phyloP scores from a whole-genome alignment of 2,888 invertebrate genomes.

The Petrolisthes manimaculis region DNA sequence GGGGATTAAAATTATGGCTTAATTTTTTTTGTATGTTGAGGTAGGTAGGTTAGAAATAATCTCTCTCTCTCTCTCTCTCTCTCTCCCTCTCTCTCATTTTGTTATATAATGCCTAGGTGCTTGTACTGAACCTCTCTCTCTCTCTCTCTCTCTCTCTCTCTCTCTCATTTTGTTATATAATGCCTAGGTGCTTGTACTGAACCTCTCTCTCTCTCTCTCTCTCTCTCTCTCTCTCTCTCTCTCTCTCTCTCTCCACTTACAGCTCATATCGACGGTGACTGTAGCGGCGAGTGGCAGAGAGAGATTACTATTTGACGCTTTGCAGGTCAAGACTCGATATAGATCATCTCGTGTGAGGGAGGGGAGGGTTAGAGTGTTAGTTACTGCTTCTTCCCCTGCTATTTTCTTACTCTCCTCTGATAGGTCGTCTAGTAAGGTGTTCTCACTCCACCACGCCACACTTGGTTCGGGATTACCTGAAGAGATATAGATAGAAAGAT shows the following conservation, averaged over 20 bases:
- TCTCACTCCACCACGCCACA: slow-evolving; percentile 66
- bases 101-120: no score
- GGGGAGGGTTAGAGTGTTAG: slow-evolving; percentile 69
- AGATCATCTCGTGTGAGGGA: slow-evolving; percentile 83
- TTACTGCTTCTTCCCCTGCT: slow-evolving; percentile 67
- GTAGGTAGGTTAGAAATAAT: no score
- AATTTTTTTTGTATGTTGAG: no score
- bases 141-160: no score
- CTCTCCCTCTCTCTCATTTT: no score
- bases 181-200: no score
- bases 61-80: no score
- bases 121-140: no score
- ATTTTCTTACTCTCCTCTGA: slow-evolving; percentile 67
- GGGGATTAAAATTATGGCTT: no score
- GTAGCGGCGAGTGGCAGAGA: slow-evolving; percentile 84
- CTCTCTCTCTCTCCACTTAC: slow-evolving; percentile 78
- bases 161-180: no score
- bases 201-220: no score
- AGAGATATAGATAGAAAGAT: background rate
- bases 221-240: no score
- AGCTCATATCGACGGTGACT: slow-evolving; percentile 91
- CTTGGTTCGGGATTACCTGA: slow-evolving; percentile 56
- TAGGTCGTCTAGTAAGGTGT: slow-evolving; percentile 68
- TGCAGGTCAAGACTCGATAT: slow-evolving; percentile 85
- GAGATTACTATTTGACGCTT: slow-evolving; percentile 85